Evolutionary conservation across 2,888 invertebrate genomes (phyloP).

Genomic region (Metalampra italica): DNA sequence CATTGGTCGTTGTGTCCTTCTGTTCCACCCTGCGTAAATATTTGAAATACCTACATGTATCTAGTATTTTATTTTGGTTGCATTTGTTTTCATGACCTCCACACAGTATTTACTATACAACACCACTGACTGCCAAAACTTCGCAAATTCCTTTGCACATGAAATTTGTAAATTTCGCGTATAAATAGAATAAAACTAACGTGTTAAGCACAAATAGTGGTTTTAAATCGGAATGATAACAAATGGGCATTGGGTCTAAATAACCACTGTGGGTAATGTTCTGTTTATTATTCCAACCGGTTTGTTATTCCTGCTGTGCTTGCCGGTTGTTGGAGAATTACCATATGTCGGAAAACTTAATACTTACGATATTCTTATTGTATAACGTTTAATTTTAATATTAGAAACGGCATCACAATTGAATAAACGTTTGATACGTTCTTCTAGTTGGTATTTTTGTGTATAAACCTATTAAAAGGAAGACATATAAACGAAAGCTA

Average conservation of each 20-base stretch:
- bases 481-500: no score
- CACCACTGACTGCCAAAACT: constrained; percentile 8
- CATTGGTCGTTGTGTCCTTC: no score
- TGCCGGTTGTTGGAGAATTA: constrained; percentile 33
- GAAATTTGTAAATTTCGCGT: neutral
- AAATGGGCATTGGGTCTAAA: constrained; percentile 26
- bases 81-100: constrained; percentile 6
- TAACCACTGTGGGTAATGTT: constrained; percentile 18
- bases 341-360: constrained; percentile 24
- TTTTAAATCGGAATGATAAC: constrained; percentile 26
- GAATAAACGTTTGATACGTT: neutral
- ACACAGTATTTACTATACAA: constrained; percentile 15
- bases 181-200: constrained; percentile 1
- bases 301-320: constrained; percentile 24
- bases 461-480: no score
- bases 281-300: constrained; percentile 56
- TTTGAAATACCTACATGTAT: no score
- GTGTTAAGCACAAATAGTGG: constrained; percentile 9
- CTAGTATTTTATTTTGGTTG: neutral
- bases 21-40: no score
- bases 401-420: neutral
- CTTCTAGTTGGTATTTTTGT: no score
- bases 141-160: constrained; percentile 1
- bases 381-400: neutral
- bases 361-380: constrained; percentile 2